phyloP scores from a whole-genome alignment of 2,888 invertebrate genomes.

The Melieria picta region DNA sequence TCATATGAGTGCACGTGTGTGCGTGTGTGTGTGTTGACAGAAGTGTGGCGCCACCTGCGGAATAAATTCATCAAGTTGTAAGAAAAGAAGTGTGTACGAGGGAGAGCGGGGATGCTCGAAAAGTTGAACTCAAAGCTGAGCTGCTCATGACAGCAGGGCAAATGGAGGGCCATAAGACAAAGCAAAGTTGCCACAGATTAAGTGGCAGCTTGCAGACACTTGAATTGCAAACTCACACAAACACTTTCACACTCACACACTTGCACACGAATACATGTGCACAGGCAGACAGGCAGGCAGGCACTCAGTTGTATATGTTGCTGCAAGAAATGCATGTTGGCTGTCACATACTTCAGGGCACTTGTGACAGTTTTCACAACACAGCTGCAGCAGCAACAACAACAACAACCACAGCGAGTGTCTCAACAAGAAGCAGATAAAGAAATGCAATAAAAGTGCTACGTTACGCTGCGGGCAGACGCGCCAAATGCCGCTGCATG shows the following conservation, averaged over 20 bases:
- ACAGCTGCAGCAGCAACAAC: neutral
- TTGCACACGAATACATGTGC: neutral
- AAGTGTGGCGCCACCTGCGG: slow-evolving; percentile 21
- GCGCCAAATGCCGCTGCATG: neutral
- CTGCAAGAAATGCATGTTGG: no score
- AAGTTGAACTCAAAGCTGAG: neutral
- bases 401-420: neutral
- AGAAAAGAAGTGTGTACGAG: neutral
- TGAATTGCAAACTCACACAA: neutral
- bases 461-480: slow-evolving; percentile 1
- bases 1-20: no score
- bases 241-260: neutral
- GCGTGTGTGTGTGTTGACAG: no score
- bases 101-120: neutral
- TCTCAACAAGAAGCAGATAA: neutral
- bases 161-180: neutral
- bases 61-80: slow-evolving; percentile 15
- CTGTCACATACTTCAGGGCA: neutral
- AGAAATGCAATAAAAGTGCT: neutral
- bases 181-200: slow-evolving; percentile 12
- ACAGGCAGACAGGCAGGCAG: neutral
- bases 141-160: neutral
- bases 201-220: slow-evolving; percentile 16
- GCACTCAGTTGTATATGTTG: neutral
- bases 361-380: slow-evolving; percentile 2